A percentile compares a stretch with the other conserved stretches of the same genome.
Conservation (phyloP, 2,888 invertebrate species). For the Atethmia centrago region DNA sequence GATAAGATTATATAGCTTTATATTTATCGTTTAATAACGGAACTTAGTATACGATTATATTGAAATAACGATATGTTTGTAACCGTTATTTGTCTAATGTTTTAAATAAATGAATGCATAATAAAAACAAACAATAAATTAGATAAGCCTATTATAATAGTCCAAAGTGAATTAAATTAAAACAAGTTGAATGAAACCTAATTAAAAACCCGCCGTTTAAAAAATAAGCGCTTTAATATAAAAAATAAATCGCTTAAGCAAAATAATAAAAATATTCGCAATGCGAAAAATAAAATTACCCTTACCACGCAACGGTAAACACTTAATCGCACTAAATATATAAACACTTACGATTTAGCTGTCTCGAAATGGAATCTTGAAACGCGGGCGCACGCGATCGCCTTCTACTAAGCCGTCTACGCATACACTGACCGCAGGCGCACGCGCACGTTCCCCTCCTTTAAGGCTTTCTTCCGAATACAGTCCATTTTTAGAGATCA, state of each 20-base stretch:
- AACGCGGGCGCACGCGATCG: conserved; percentile 72
- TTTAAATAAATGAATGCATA: too few relatives aligned
- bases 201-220: background rate
- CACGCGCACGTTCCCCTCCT: conserved; percentile 69
- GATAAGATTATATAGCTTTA: too few relatives aligned
- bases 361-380: conserved; percentile 65
- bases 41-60: too few relatives aligned
- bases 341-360: conserved; percentile 71
- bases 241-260: conserved; percentile 54
- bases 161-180: background rate
- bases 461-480: conserved; percentile 71
- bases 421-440: conserved; percentile 70
- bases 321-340: conserved; percentile 60
- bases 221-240: background rate
- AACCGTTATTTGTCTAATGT: too few relatives aligned
- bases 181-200: background rate
- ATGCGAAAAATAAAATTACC: conserved; percentile 47
- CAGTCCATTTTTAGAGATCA: conserved; percentile 69
- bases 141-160: background rate
- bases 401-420: conserved; percentile 67
- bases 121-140: background rate
- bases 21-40: too few relatives aligned
- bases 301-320: conserved; percentile 53
- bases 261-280: conserved; percentile 50
- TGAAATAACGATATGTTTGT: too few relatives aligned